A percentile compares a stretch with the other conserved stretches of the same genome.
These are phyloP conservation scores for Anabacerthia variegaticeps DNA, from an alignment of 2,797 vertebrate genomes.

Conservation along the genomic window DNA sequence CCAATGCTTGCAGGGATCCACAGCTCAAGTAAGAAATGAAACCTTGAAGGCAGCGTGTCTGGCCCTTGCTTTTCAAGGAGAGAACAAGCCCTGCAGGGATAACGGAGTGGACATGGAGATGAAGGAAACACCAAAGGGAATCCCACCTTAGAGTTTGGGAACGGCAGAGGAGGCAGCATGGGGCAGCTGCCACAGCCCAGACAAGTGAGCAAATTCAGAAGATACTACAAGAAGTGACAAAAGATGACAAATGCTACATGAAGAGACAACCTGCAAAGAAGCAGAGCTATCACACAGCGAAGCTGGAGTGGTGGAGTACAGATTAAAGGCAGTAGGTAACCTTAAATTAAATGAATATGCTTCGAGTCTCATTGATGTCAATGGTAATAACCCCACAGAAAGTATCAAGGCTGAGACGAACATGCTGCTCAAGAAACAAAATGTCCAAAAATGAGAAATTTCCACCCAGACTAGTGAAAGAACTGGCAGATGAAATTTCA, in stretches of 20 bases:
- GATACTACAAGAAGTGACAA: not conserved
- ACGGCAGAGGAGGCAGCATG: fast-evolving
- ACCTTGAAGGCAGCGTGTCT: fast-evolving
- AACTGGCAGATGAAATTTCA: not conserved
- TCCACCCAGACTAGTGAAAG: not conserved
- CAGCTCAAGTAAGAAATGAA: not conserved
- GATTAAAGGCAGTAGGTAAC: not conserved
- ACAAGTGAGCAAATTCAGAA: not conserved
- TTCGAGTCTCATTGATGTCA: not conserved
- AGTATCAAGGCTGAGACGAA: not conserved
- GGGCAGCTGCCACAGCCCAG: not conserved
- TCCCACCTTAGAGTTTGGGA: not conserved
- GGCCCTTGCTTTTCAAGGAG: not conserved
- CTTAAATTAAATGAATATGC: not conserved
- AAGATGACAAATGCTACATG: not conserved
- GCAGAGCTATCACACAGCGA: not conserved
- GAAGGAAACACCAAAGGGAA: not conserved
- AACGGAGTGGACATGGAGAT: not conserved
- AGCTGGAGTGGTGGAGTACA: not conserved
- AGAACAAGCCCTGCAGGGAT: not conserved
- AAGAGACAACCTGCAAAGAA: not conserved
- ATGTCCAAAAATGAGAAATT: not conserved
- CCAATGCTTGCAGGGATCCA: not conserved
- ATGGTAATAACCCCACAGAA: not conserved
- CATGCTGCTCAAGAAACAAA: not conserved